These are phyloP conservation scores for Pelobates fuscus DNA, from an alignment of 2,113 vertebrate species.

Conservation along the genomic window DNA sequence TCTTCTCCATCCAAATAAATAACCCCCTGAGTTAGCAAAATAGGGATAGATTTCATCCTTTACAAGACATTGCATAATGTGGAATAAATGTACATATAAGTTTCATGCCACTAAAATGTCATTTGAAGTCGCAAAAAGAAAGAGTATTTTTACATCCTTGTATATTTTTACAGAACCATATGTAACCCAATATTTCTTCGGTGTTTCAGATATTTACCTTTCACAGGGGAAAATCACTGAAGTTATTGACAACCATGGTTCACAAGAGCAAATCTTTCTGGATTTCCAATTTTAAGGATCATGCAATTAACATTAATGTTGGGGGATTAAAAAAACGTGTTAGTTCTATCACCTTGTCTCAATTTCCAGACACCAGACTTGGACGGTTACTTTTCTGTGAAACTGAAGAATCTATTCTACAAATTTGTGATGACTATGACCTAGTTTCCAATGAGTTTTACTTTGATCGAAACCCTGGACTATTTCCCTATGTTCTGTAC, in stretches of 20 bases:
- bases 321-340: constrained; percentile 87
- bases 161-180: too few relatives aligned
- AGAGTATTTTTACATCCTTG: too few relatives aligned
- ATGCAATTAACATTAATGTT: constrained; percentile 88
- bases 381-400: constrained; percentile 88
- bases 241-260: constrained; percentile 73
- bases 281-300: constrained; percentile 73
- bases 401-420: constrained; percentile 89
- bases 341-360: constrained; percentile 82
- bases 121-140: too few relatives aligned
- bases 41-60: too few relatives aligned
- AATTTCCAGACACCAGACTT: constrained; percentile 90
- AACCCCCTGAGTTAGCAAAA: too few relatives aligned
- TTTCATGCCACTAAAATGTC: too few relatives aligned
- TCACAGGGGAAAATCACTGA: background rate
- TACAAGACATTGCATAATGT: too few relatives aligned
- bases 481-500: constrained; percentile 90
- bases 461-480: constrained; percentile 89
- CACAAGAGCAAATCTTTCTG: constrained; percentile 75
- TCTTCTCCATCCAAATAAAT: too few relatives aligned
- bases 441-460: constrained; percentile 89
- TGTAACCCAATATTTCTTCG: background rate
- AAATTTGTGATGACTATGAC: constrained; percentile 97
- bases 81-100: too few relatives aligned
- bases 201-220: background rate